phyloP scores from a whole-genome alignment of 2,113 vertebrate genomes.

The Hiodon tergisus region DNA sequence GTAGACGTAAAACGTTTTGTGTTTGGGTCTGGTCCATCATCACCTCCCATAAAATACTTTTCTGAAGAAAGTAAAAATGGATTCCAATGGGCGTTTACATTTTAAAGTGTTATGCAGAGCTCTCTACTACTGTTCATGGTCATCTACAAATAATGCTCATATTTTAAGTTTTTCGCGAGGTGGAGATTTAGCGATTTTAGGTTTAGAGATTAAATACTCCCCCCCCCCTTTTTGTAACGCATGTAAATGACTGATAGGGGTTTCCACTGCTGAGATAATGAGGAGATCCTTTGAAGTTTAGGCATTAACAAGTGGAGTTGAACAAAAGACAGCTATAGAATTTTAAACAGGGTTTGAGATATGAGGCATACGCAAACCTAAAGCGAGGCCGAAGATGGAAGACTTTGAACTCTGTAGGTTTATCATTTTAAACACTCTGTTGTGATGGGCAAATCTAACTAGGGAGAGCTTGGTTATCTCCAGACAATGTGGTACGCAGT shows the following conservation, averaged over 20 bases:
- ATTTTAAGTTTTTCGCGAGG: too few species aligned
- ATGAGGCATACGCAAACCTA: constrained; percentile 64
- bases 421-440: constrained; percentile 56
- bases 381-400: constrained; percentile 54
- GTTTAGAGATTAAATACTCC: too few species aligned
- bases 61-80: too few species aligned
- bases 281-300: constrained; percentile 61
- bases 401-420: constrained; percentile 62
- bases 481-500: constrained; percentile 29
- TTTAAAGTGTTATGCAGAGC: too few species aligned
- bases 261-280: constrained; percentile 55
- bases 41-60: too few species aligned
- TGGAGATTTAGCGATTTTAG: too few species aligned
- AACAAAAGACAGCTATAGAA: constrained; percentile 68
- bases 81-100: too few species aligned
- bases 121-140: too few species aligned
- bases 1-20: too few species aligned
- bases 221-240: constrained; percentile 15
- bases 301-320: constrained; percentile 70
- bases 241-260: constrained; percentile 55
- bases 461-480: constrained; percentile 24
- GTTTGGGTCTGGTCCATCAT: too few species aligned
- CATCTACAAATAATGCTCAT: too few species aligned
- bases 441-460: constrained; percentile 40
- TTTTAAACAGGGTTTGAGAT: constrained; percentile 67